Conservation (phyloP, 2,113 vertebrate genomes). For the Lipophrys pholis region DNA sequence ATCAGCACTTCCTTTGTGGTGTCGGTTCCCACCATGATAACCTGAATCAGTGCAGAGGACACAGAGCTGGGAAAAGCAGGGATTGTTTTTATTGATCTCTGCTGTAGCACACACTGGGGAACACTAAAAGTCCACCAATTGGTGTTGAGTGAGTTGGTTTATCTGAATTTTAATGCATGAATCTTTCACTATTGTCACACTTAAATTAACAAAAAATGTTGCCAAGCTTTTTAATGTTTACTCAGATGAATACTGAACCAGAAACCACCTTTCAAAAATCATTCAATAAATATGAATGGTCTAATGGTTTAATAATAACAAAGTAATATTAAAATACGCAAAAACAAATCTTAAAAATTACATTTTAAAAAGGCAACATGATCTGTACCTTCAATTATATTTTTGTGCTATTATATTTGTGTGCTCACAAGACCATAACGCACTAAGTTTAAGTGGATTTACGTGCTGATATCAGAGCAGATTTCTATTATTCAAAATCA, state of each 20-base stretch:
- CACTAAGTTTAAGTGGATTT: too few species aligned
- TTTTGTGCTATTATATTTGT: too few species aligned
- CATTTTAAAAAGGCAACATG: too few species aligned
- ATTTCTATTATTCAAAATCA: not conserved
- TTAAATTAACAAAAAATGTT: not conserved
- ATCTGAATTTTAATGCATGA: not conserved
- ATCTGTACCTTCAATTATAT: too few species aligned
- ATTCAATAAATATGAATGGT: too few species aligned
- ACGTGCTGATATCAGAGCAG: too few species aligned
- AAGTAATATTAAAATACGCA: too few species aligned
- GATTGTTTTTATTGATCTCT: constrained; percentile 29
- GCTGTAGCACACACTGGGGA: not conserved
- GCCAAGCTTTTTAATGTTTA: not conserved
- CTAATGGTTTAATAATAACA: too few species aligned
- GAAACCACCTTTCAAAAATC: not conserved
- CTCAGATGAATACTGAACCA: not conserved
- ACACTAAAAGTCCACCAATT: not conserved
- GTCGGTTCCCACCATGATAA: constrained; percentile 59
- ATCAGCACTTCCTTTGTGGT: constrained; percentile 77
- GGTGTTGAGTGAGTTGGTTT: not conserved
- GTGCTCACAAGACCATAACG: too few species aligned
- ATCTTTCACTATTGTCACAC: not conserved
- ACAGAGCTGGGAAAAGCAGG: constrained; percentile 19
- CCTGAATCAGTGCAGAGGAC: constrained; percentile 52
- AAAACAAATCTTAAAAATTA: too few species aligned